phyloP scores from a whole-genome alignment of 2,888 invertebrate genomes.

The Cryptus armator region DNA sequence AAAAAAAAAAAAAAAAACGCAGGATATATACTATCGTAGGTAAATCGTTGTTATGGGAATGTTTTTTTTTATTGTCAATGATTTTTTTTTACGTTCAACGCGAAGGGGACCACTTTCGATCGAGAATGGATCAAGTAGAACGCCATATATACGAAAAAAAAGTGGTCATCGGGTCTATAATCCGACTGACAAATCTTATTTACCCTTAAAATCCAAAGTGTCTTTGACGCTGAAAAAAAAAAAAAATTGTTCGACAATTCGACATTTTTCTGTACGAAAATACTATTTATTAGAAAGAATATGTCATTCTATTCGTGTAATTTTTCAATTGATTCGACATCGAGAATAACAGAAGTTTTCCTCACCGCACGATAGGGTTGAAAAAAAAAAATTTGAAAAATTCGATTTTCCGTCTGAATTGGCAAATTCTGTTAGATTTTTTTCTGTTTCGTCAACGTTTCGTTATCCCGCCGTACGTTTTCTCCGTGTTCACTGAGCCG shows the following conservation, averaged over 20 bases:
- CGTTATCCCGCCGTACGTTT: background rate
- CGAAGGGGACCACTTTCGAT: background rate
- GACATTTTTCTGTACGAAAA: background rate
- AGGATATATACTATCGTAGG: background rate
- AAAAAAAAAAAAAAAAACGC: background rate
- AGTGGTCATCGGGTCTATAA: background rate
- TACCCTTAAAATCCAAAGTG: background rate
- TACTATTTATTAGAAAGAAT: background rate
- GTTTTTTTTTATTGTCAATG: background rate
- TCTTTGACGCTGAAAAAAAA: too few species aligned
- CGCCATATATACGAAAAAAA: background rate
- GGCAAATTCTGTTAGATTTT: background rate
- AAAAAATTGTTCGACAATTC: too few species aligned
- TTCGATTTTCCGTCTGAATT: background rate
- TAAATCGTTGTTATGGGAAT: background rate
- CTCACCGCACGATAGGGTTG: background rate
- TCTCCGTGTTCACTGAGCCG: too few species aligned
- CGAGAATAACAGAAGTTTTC: background rate
- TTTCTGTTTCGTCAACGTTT: background rate
- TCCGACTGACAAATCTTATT: background rate
- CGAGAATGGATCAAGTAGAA: background rate
- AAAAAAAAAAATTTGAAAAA: background rate
- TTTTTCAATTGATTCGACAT: background rate
- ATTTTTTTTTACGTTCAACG: background rate
- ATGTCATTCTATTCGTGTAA: background rate